A percentile compares a stretch with the other conserved stretches of the same genome.
Evolutionary conservation across 2,113 vertebrate genomes (phyloP).

Genomic region (Pituophis catenifer): DNA sequence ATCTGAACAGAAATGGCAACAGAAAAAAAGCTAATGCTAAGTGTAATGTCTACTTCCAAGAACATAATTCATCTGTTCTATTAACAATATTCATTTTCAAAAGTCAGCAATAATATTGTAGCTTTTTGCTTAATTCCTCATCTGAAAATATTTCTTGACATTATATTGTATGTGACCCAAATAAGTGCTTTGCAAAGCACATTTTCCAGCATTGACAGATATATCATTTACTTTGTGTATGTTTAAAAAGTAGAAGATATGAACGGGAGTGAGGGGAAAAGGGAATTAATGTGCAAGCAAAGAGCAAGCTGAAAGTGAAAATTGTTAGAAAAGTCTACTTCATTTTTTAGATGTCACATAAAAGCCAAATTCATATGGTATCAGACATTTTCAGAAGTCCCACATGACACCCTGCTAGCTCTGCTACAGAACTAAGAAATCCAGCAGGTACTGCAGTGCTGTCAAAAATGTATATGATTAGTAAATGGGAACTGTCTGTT

Average conservation of each 20-base stretch:
- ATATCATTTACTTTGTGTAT: slow-evolving; percentile 54
- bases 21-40: neutral
- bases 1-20: neutral
- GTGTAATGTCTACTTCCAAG: slow-evolving; percentile 42
- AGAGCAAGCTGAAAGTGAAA: slow-evolving; percentile 23
- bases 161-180: slow-evolving; percentile 50
- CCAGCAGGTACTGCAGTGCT: fast-evolving
- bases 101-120: slow-evolving; percentile 23
- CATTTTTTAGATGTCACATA: slow-evolving; percentile 11
- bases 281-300: slow-evolving; percentile 26
- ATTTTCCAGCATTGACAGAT: slow-evolving; percentile 56
- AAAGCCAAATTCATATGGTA: neutral
- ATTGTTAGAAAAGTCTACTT: slow-evolving; percentile 38
- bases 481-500: slow-evolving; percentile 35
- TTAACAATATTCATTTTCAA: slow-evolving; percentile 15
- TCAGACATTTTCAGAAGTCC: slow-evolving; percentile 13
- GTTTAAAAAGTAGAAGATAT: slow-evolving; percentile 54
- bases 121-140: slow-evolving; percentile 50
- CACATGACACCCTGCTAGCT: slow-evolving; percentile 16
- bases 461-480: slow-evolving; percentile 48
- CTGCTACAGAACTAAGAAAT: slow-evolving; percentile 37
- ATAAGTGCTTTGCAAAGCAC: slow-evolving; percentile 62
- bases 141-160: slow-evolving; percentile 42
- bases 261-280: slow-evolving; percentile 19
- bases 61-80: slow-evolving; percentile 23